phyloP scores from a whole-genome alignment of 1,140 invertebrate genomes.

The Listronotus oregonensis region DNA sequence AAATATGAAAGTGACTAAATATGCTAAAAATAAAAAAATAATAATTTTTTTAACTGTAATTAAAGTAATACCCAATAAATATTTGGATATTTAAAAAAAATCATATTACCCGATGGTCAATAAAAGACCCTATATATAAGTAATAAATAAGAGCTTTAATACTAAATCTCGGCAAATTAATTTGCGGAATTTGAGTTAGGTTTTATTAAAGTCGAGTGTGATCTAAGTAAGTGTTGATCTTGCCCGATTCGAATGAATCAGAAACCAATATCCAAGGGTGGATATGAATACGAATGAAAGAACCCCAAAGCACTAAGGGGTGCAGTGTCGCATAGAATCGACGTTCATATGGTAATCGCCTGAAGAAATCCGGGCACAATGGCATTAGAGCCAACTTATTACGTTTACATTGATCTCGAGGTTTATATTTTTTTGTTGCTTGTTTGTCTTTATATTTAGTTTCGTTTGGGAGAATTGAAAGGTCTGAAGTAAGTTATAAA shows the following conservation, averaged over 20 bases:
- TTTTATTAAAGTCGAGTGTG: conserved; percentile 37
- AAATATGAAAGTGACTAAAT: too few species aligned
- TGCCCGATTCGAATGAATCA: conserved; percentile 55
- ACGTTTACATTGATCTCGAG: conserved; percentile 58
- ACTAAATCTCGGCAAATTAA: conserved; percentile 29
- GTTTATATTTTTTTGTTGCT: conserved; percentile 35
- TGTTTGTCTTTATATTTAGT: conserved; percentile 36
- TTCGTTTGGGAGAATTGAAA: conserved; percentile 31
- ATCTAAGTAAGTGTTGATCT: conserved; percentile 54
- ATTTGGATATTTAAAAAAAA: too few species aligned
- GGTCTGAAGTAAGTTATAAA: conserved; percentile 23
- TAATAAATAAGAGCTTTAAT: conserved; percentile 8
- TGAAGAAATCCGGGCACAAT: conserved; percentile 56
- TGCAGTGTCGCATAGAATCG: conserved; percentile 39
- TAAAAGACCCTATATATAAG: background rate
- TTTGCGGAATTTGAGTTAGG: conserved; percentile 26
- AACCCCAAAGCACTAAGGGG: conserved; percentile 38
- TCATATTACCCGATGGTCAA: too few species aligned
- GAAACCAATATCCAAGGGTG: conserved; percentile 54
- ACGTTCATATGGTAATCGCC: conserved; percentile 56
- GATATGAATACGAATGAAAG: conserved; percentile 45
- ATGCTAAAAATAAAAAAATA: too few species aligned
- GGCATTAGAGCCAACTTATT: conserved; percentile 56
- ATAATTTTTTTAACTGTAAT: too few species aligned
- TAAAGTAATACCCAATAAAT: too few species aligned